These are phyloP conservation scores for Brachyhypopomus occidentalis DNA, from an alignment of 2,113 vertebrate species.

Conservation along the genomic window DNA sequence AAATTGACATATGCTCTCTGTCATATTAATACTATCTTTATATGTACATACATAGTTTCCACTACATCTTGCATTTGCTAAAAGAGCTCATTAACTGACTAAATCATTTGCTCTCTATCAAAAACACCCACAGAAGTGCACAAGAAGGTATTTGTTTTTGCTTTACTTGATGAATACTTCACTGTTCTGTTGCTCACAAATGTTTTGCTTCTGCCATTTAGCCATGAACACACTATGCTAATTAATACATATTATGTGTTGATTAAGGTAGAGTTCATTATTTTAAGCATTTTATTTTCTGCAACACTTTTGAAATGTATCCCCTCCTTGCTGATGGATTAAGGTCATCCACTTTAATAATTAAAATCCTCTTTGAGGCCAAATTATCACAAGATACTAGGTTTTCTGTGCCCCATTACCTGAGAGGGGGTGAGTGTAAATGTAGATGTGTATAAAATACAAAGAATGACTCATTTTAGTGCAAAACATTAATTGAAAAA, in stretches of 20 bases:
- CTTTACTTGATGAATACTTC: neutral
- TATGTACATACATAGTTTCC: too few relatives aligned
- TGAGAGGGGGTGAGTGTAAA: slow-evolving; percentile 28
- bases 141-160: neutral
- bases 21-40: too few relatives aligned
- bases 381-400: slow-evolving; percentile 36
- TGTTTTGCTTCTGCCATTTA: too few relatives aligned
- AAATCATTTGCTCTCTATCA: neutral
- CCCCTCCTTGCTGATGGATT: slow-evolving; percentile 59
- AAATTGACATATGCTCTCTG: too few relatives aligned
- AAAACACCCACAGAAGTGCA: too few relatives aligned
- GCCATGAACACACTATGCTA: too few relatives aligned
- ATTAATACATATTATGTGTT: neutral
- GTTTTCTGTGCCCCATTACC: slow-evolving; percentile 20
- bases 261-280: slow-evolving; percentile 38
- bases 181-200: neutral
- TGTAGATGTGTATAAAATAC: slow-evolving; percentile 27
- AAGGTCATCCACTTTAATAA: slow-evolving; percentile 70
- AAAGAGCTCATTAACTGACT: neutral
- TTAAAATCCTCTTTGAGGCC: slow-evolving; percentile 60
- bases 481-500: neutral
- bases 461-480: neutral
- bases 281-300: slow-evolving; percentile 59
- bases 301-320: slow-evolving; percentile 66
- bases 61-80: too few relatives aligned